These are phyloP conservation scores for Sphenodon punctatus DNA, from an alignment of 2,797 vertebrate genomes.

Conservation along the genomic window DNA sequence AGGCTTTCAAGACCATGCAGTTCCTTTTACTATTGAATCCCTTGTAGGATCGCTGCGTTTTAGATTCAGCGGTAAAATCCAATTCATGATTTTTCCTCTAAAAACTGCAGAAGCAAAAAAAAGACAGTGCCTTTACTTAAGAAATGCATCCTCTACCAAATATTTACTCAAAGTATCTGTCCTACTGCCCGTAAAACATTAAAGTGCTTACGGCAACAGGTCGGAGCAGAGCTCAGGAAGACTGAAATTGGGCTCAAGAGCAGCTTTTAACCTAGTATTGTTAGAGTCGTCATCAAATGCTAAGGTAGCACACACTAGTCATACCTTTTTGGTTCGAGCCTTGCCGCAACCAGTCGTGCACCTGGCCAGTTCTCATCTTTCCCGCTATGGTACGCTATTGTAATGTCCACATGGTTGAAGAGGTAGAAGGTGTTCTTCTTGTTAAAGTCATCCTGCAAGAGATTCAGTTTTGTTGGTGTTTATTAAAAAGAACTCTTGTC, in stretches of 20 bases:
- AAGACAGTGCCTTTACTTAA: too few species aligned
- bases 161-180: background rate
- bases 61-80: too few species aligned
- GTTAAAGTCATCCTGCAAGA: conserved; percentile 86
- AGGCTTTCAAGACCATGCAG: too few species aligned
- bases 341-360: conserved; percentile 84
- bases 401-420: conserved; percentile 92
- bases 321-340: conserved; percentile 89
- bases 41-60: too few species aligned
- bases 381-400: conserved; percentile 87
- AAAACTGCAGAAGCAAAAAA: background rate
- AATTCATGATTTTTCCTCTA: background rate
- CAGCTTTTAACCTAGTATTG: background rate
- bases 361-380: conserved; percentile 79
- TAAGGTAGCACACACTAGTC: too few species aligned
- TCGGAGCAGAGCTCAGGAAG: background rate
- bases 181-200: background rate
- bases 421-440: conserved; percentile 89
- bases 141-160: background rate
- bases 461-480: background rate
- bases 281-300: too few species aligned
- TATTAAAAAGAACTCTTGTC: too few species aligned
- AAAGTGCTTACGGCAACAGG: background rate
- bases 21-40: too few species aligned
- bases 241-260: background rate